Base-by-base conservation (phyloP, 1,140 invertebrate genomes). In the Drosophila funebris region DNA sequence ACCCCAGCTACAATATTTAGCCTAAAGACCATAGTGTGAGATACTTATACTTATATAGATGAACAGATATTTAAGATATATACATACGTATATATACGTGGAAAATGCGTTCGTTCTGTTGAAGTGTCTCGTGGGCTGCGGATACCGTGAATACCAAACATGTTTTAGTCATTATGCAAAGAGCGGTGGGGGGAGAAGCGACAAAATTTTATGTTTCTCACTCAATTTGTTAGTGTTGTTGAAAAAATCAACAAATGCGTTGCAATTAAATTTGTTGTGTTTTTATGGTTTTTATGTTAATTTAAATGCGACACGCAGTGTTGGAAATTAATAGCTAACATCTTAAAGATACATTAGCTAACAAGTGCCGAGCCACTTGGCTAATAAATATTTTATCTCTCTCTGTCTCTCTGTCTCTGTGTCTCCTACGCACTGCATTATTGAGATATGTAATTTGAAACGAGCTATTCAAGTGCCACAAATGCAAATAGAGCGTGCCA, bases 131-230 rank as follows among this genome's bases (percentile, higher is more conserved):
- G 66, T 73, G 71, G 71, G 71, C 53, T 18, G 58, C 39, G 44
- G 16, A 70, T 63, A 37, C 67, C 58, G 13, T 13, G 46, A n/a
- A 72, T 72, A 52, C 46, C 44, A 27, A 67, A 72, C 70, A 73
- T 73, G 56, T 54, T 73, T 73, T 31, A 36, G 13, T 73, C 70
- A 69, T 73, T 73, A 73, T 73, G 48, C 54, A 27, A 11, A 41
- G 18, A 31, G 37, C 29, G 7, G 33, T 20, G 54, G 66, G 60
- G 54, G 29, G 76, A 71, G 53, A 56, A 67, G 69, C 62, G 68
- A 78, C 71, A 72, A 77, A 82, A 88, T 76, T 82, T 73, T 64
- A 88, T 88, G 78, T 87, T 82, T 87, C 83, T 88, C 82, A 88
- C 78, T 87, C 73, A 88, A 88, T 87, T 87, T 87, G 82, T 87